Percentiles rank a stretch among this genome's conserved stretches.
phyloP scores from a whole-genome alignment of 1,140 invertebrate genomes.

The Sinonovacula constricta region DNA sequence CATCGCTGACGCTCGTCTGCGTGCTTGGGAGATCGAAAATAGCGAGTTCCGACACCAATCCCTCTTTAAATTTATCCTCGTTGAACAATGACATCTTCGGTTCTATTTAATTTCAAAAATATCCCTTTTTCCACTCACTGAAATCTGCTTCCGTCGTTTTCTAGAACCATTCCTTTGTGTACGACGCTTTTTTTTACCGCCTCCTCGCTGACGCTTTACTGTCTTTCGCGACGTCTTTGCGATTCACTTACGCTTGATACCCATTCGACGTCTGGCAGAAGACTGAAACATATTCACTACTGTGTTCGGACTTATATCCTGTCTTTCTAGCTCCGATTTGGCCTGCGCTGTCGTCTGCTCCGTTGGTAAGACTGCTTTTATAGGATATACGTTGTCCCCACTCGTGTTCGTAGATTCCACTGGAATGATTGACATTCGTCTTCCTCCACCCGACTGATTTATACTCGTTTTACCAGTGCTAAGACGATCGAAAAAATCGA shows the following conservation, averaged over 20 bases:
- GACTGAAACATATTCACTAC: conserved; percentile 9
- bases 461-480: neutral
- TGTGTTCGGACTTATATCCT: conserved; percentile 28
- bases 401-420: neutral
- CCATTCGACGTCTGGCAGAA: neutral
- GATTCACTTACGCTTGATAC: conserved; percentile 11
- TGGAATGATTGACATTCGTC: conserved; percentile 12
- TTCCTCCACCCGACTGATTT: conserved; percentile 10
- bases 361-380: conserved; percentile 36
- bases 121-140: neutral
- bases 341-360: conserved; percentile 46
- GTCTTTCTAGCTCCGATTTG: conserved; percentile 30
- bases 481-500: conserved; percentile 13
- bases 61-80: conserved; percentile 7
- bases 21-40: conserved; percentile 32
- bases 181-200: conserved; percentile 1
- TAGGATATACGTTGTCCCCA: conserved; percentile 2
- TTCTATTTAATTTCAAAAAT: neutral
- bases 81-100: conserved; percentile 15
- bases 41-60: conserved; percentile 24
- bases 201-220: neutral
- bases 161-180: conserved; percentile 11
- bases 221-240: neutral
- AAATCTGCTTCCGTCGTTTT: conserved; percentile 2
- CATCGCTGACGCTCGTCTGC: conserved; percentile 13